Evolutionary conservation across 2,888 invertebrate species (phyloP).

Genomic region (Noctuana brunneofusca): DNA sequence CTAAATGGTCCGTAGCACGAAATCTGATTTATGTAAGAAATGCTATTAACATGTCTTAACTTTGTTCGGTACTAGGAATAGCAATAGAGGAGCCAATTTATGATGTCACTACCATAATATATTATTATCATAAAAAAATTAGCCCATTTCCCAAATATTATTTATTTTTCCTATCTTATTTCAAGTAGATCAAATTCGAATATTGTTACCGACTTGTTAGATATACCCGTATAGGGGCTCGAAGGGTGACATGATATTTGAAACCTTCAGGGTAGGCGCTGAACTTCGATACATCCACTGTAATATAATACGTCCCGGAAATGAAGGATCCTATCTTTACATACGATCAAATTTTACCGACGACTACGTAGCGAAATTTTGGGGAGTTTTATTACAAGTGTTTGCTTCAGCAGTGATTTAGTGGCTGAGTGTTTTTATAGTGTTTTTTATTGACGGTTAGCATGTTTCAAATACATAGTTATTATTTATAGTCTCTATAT

Average conservation of each 20-base stretch:
- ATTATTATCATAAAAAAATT: too few species aligned
- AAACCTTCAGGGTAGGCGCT: conserved; percentile 14
- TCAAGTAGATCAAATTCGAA: conserved; percentile 19
- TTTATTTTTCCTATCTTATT: not conserved
- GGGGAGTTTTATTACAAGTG: conserved; percentile 36
- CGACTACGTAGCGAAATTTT: conserved; percentile 26
- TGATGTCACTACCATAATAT: not conserved
- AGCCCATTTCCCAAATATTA: too few species aligned
- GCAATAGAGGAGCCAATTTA: not conserved
- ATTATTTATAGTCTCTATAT: too few species aligned
- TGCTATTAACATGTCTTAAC: conserved; percentile 25
- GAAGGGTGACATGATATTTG: conserved; percentile 25
- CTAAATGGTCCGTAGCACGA: conserved; percentile 46
- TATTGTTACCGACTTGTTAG: conserved; percentile 3
- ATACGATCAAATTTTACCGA: conserved; percentile 38
- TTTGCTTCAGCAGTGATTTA: not conserved
- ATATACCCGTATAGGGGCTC: not conserved
- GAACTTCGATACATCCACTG: conserved; percentile 20
- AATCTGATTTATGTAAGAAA: conserved; percentile 34
- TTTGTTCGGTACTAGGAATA: not conserved
- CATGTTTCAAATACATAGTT: too few species aligned
- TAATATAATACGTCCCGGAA: conserved; percentile 36
- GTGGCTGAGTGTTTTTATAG: not conserved
- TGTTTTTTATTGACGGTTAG: not conserved
- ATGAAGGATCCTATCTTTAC: conserved; percentile 36